phyloP scores from a whole-genome alignment of 2,888 invertebrate species.

The Netelia virgata region DNA sequence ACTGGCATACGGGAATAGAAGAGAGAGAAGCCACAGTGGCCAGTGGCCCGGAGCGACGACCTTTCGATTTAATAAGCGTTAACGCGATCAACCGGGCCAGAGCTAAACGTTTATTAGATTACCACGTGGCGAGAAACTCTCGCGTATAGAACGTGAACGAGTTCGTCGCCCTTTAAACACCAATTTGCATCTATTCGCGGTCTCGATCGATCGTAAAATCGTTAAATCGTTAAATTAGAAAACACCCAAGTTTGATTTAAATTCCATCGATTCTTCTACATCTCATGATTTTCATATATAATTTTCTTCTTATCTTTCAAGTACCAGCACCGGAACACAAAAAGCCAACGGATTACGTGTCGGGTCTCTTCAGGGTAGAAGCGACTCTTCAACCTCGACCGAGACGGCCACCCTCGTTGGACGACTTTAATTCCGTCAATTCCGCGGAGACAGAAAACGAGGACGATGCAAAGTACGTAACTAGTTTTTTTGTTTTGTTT shows the following conservation, averaged over 20 bases:
- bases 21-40: slow-evolving; percentile 54
- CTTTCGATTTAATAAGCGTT: slow-evolving; percentile 81
- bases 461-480: slow-evolving; percentile 78
- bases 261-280: slow-evolving; percentile 10
- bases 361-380: slow-evolving; percentile 88
- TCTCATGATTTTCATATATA: not conserved
- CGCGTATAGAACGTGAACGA: slow-evolving; percentile 32
- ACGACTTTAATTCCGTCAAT: slow-evolving; percentile 75
- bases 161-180: slow-evolving; percentile 56
- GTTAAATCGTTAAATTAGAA: not conserved
- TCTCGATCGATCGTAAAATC: not conserved
- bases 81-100: slow-evolving; percentile 77
- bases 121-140: slow-evolving; percentile 38
- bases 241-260: not conserved
- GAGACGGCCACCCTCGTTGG: slow-evolving; percentile 79
- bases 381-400: slow-evolving; percentile 86
- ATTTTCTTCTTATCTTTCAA: slow-evolving; percentile 76
- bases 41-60: slow-evolving; percentile 76
- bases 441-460: slow-evolving; percentile 76
- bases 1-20: slow-evolving; percentile 42
- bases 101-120: slow-evolving; percentile 63
- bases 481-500: not conserved
- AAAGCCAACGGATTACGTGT: slow-evolving; percentile 90
- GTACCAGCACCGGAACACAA: slow-evolving; percentile 89
- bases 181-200: slow-evolving; percentile 29